Evolutionary conservation across 1,140 invertebrate species (phyloP).

Genomic region (Anoplolepis gracilipes): DNA sequence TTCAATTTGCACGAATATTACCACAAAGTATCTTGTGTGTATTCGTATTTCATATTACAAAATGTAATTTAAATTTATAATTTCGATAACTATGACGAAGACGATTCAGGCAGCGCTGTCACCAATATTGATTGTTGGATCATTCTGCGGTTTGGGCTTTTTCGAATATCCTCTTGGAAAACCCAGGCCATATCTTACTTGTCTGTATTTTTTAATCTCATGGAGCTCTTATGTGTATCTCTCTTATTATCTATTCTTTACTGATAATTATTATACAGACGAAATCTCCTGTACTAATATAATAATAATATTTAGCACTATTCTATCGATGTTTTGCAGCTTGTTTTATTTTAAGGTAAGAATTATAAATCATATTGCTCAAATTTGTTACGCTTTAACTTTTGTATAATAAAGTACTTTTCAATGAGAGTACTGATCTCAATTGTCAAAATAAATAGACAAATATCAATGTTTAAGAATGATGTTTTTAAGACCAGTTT

Average conservation of each 20-base stretch:
- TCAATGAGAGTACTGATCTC: background rate
- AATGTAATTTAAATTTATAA: background rate
- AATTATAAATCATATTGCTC: background rate
- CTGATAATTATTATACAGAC: too few relatives aligned
- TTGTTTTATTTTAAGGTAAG: constrained; percentile 19
- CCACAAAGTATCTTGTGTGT: background rate
- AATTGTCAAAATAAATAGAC: background rate
- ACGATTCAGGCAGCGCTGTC: background rate
- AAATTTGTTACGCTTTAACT: background rate
- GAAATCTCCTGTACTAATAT: background rate
- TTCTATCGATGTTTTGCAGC: background rate
- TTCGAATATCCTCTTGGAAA: constrained; percentile 34
- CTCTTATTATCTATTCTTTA: background rate
- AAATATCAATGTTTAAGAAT: background rate
- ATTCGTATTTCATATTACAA: background rate
- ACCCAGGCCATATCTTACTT: background rate
- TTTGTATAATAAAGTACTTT: background rate
- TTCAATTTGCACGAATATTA: background rate
- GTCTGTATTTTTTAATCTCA: background rate
- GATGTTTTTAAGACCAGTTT: background rate
- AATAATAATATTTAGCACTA: background rate
- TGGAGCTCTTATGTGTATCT: constrained; percentile 10
- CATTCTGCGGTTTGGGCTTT: background rate
- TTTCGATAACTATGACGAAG: background rate
- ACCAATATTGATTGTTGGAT: constrained; percentile 5